Evolutionary conservation across 2,797 vertebrate genomes (phyloP).

Genomic region (Ctenopoma multispine): DNA sequence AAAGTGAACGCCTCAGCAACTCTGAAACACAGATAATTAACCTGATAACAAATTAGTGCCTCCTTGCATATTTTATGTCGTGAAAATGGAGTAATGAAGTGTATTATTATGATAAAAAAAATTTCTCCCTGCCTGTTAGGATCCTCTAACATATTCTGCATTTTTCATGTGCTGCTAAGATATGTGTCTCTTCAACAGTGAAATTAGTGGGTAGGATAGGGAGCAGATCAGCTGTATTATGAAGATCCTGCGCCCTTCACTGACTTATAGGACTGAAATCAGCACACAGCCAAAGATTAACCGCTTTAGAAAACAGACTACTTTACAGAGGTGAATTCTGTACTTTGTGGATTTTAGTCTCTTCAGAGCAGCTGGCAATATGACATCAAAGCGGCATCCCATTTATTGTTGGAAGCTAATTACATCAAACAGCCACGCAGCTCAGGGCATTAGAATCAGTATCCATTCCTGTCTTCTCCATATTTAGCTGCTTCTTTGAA

Average conservation of each 20-base stretch:
- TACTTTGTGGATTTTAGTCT: conserved; percentile 55
- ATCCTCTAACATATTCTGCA: conserved; percentile 64
- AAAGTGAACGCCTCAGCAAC: conserved; percentile 76
- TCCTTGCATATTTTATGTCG: conserved; percentile 78
- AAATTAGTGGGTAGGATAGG: conserved; percentile 30
- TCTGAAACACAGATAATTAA: conserved; percentile 83
- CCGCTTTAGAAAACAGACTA: conserved; percentile 56
- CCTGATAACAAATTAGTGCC: conserved; percentile 79
- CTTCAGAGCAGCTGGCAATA: conserved; percentile 57
- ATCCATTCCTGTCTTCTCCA: conserved; percentile 56
- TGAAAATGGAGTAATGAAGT: conserved; percentile 76
- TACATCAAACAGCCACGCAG: conserved; percentile 71
- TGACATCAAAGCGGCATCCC: conserved; percentile 72
- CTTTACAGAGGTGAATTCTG: conserved; percentile 60
- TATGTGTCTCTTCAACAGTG: conserved; percentile 39
- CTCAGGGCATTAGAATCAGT: conserved; percentile 53
- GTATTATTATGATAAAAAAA: conserved; percentile 70
- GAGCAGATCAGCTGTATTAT: conserved; percentile 17
- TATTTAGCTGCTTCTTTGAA: conserved; percentile 74
- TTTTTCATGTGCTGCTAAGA: conserved; percentile 63
- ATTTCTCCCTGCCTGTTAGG: conserved; percentile 50
- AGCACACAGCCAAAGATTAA: conserved; percentile 21
- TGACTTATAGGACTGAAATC: conserved; percentile 33
- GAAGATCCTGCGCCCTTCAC: conserved; percentile 13
- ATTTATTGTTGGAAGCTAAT: conserved; percentile 76